Conservation (phyloP, 2,113 vertebrate genomes). For the Emydocephalus ijimae region DNA sequence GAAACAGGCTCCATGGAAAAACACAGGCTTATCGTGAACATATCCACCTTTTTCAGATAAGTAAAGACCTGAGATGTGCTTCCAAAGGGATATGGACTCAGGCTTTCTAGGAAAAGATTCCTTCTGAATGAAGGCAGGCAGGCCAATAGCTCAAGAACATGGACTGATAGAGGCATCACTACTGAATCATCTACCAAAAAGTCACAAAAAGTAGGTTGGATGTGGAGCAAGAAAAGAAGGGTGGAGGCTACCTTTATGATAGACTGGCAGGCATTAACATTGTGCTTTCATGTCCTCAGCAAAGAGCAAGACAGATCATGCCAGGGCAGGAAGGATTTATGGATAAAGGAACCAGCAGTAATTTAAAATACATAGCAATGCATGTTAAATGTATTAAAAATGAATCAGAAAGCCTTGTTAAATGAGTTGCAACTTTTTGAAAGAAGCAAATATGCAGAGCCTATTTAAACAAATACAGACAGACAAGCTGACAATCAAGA, state of each 20-base stretch:
- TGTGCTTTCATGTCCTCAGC: neutral
- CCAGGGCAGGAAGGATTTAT: neutral
- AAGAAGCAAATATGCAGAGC: neutral
- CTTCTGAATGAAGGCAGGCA: neutral
- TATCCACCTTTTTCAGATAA: neutral
- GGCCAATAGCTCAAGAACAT: neutral
- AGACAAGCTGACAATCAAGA: neutral
- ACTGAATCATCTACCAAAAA: neutral
- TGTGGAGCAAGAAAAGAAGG: neutral
- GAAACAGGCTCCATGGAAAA: neutral
- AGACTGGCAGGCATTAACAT: neutral
- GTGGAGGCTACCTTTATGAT: neutral
- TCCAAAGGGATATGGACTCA: neutral
- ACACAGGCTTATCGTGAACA: neutral
- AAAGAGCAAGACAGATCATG: neutral
- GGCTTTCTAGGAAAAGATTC: neutral
- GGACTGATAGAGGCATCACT: neutral
- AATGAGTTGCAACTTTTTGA: neutral
- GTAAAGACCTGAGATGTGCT: neutral
- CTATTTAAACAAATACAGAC: neutral
- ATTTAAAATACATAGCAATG: neutral
- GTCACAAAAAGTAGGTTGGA: neutral
- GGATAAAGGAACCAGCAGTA: neutral
- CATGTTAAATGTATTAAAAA: neutral
- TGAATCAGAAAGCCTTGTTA: neutral